These are phyloP conservation scores for Diogma glabrata DNA, from an alignment of 2,888 invertebrate genomes.

Conservation along the genomic window DNA sequence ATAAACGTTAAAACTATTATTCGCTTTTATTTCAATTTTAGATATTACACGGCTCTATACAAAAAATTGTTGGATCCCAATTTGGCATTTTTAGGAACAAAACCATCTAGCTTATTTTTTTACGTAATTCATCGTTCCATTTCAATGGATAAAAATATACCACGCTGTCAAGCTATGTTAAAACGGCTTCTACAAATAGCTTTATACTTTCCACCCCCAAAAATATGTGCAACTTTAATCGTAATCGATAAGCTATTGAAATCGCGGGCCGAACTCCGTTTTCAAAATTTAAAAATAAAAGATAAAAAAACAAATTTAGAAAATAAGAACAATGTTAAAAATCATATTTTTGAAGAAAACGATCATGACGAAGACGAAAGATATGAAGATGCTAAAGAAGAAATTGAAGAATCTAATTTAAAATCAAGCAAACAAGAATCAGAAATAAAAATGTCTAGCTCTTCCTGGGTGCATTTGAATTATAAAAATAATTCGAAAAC, in stretches of 20 bases:
- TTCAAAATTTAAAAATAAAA: background rate
- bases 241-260: conserved; percentile 42
- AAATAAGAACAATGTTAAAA: too few species aligned
- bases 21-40: background rate
- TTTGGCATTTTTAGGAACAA: conserved; percentile 41
- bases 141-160: conserved; percentile 58
- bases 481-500: background rate
- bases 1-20: conserved; percentile 33
- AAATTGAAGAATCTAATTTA: too few species aligned
- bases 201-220: conserved; percentile 59
- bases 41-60: conserved; percentile 79
- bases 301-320: too few species aligned
- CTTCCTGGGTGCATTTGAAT: conserved; percentile 25
- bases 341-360: conserved; percentile 23
- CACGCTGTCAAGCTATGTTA: conserved; percentile 68
- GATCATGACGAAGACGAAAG: conserved; percentile 28
- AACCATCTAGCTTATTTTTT: conserved; percentile 65
- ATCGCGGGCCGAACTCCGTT: conserved; percentile 48
- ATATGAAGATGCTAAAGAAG: conserved; percentile 13
- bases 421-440: too few species aligned
- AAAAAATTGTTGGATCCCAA: conserved; percentile 70
- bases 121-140: conserved; percentile 80
- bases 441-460: conserved; percentile 19
- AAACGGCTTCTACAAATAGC: conserved; percentile 67
- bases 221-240: conserved; percentile 73